Evolutionary conservation across 2,888 invertebrate species (phyloP).

Genomic region (Coecobrya sp.): DNA sequence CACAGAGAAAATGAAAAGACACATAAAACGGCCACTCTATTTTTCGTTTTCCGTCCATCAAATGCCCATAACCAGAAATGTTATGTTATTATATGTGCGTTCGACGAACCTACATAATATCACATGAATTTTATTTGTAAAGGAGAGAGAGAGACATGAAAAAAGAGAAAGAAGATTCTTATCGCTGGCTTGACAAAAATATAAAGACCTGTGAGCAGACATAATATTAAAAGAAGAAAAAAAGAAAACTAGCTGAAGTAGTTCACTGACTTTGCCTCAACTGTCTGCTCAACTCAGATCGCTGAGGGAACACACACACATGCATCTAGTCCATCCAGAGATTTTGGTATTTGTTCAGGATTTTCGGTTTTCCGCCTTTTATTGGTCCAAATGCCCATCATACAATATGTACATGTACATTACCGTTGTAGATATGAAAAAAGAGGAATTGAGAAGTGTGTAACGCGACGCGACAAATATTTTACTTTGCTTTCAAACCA

Average conservation of each 20-base stretch:
- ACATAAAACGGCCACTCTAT: constrained; percentile 49
- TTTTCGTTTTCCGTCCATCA: constrained; percentile 58
- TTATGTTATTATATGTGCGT: background rate
- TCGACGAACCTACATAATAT: background rate
- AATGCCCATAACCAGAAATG: constrained; percentile 39
- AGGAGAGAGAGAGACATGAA: background rate
- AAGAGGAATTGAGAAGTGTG: background rate
- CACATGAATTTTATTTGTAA: constrained; percentile 42
- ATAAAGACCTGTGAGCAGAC: constrained; percentile 32
- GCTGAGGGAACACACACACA: background rate
- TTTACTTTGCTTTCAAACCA: background rate
- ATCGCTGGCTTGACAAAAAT: constrained; percentile 17
- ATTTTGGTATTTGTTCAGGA: constrained; percentile 63
- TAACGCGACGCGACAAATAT: no score
- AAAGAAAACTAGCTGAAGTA: constrained; percentile 2
- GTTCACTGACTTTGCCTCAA: constrained; percentile 44
- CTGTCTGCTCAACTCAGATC: background rate
- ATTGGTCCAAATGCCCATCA: constrained; percentile 44
- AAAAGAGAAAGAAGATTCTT: constrained; percentile 34
- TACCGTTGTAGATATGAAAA: background rate
- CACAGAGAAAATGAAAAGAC: constrained; percentile 22
- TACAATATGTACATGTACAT: background rate
- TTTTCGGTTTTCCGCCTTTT: constrained; percentile 45
- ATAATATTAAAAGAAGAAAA: constrained; percentile 42
- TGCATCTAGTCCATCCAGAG: constrained; percentile 2